Base-by-base conservation (phyloP, 1,140 invertebrate genomes). In the Venturia canescens region DNA sequence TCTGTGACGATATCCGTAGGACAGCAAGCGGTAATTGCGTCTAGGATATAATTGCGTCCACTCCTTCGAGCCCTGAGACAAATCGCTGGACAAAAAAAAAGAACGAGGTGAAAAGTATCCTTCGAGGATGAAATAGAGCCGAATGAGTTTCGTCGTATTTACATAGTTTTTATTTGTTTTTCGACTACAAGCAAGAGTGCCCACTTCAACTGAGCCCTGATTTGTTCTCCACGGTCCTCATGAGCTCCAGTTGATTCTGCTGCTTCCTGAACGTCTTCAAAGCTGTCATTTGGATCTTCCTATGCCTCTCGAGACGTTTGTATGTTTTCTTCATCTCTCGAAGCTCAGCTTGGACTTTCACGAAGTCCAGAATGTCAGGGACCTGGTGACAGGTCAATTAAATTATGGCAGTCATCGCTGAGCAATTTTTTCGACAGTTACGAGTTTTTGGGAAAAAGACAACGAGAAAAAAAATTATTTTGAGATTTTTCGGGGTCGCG, bases 281-380 rank as follows among this genome's bases (percentile, higher is more conserved):
- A 66, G 84, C 74, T 66, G 82, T 80, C 69, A 69, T 72, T 63
- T 93, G 90, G 69, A 94, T 90, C 27, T 93, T 90, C 18, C 86
- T 87, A 53, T 91, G 89, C 74, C 93, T 93, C 5, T 89, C 86
- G 77, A 94, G 85, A 15, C 91, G 84, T 78, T 93, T 93, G 15
- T 93, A 87, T 15, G 86, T 90, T 63, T 91, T 91, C 57, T 91
- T 90, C 57, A 93, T 86, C 74, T 93, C 91, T 1, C 89, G 83
- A 6, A 93, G 83, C 74, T 94, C 89, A 0, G 88, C 89, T 81
- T 94, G 93, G 0, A 93, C 87, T 66, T 87, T 86, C 0, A 94
- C 92, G 66, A 93, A 94, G 3, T 94, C 93, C 86, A 93, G 87
- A 11, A 94, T 85, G 80, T 92, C 91, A 0, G 94, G 94, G 0